A percentile compares a stretch with the other conserved stretches of the same genome.
Evolutionary conservation across 2,888 invertebrate genomes (phyloP).

Genomic region (Papilio demoleus): DNA sequence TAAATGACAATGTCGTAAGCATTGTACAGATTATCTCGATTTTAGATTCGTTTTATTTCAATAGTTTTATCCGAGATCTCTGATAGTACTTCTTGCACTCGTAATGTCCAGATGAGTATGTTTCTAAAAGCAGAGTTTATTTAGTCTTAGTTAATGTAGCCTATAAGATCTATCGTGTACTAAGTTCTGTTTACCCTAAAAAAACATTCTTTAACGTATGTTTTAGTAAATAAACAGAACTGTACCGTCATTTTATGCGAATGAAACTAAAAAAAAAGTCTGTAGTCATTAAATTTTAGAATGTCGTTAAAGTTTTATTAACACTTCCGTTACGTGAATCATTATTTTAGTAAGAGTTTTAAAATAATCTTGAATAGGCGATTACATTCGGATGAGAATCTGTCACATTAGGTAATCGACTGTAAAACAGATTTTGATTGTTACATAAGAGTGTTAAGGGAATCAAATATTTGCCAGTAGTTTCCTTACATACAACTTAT

Average conservation of each 20-base stretch:
- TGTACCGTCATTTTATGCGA: not conserved
- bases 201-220: conserved; percentile 27
- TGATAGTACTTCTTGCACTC: too few relatives aligned
- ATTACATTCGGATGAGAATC: too few relatives aligned
- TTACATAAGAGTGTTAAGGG: not conserved
- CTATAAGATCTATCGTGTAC: too few relatives aligned
- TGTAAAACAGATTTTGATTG: not conserved
- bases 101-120: too few relatives aligned
- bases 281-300: not conserved
- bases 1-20: too few relatives aligned
- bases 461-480: not conserved
- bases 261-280: not conserved
- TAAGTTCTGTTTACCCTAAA: conserved; percentile 15
- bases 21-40: too few relatives aligned
- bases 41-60: too few relatives aligned
- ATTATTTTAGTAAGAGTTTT: not conserved
- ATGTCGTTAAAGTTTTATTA: not conserved
- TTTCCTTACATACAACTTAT: not conserved
- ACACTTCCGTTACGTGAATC: not conserved
- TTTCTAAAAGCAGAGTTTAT: too few relatives aligned
- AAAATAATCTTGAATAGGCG: not conserved
- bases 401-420: too few relatives aligned
- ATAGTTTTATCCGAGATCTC: too few relatives aligned
- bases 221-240: conserved; percentile 24
- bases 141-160: too few relatives aligned